Evolutionary conservation across 2,888 invertebrate species (phyloP).

Genomic region (Pammene aurita): DNA sequence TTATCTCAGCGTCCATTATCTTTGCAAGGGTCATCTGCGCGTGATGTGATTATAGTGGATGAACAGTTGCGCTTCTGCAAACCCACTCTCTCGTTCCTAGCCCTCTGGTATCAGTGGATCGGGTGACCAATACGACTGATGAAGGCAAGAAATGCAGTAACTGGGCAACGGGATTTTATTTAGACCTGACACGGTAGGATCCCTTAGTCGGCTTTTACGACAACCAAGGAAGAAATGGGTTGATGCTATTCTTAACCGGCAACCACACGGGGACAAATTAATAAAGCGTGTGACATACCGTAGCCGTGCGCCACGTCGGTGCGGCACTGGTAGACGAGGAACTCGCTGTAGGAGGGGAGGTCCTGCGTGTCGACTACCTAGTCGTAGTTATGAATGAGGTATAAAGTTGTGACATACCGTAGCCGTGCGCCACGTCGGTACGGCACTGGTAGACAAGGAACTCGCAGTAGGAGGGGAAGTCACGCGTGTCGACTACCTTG

Average conservation of each 20-base stretch:
- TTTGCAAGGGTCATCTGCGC: not conserved
- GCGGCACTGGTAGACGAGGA: not conserved
- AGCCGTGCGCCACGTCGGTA: not conserved
- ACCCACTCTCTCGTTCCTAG: not conserved
- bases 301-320: not conserved
- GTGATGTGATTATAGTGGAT: not conserved
- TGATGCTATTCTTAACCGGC: too few relatives aligned
- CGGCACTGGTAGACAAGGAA: constrained; percentile 21
- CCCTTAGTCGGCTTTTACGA: too few relatives aligned
- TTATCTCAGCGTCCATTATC: too few relatives aligned
- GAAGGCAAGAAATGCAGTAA: not conserved
- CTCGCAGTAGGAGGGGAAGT: not conserved
- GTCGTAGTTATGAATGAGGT: too few relatives aligned
- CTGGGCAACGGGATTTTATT: not conserved
- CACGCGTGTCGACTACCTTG: constrained; percentile 2
- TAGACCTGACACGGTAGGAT: not conserved
- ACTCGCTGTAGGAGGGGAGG: not conserved
- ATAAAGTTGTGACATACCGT: not conserved
- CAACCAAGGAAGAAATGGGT: too few relatives aligned
- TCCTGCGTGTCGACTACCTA: constrained; percentile 8
- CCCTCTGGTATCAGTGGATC: not conserved
- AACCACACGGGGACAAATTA: too few relatives aligned
- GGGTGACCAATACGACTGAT: not conserved
- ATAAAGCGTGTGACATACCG: not conserved
- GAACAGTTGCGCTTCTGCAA: not conserved